These are phyloP conservation scores for Bos javanicus DNA, from an alignment of 2,113 vertebrate species.

Conservation along the genomic window DNA sequence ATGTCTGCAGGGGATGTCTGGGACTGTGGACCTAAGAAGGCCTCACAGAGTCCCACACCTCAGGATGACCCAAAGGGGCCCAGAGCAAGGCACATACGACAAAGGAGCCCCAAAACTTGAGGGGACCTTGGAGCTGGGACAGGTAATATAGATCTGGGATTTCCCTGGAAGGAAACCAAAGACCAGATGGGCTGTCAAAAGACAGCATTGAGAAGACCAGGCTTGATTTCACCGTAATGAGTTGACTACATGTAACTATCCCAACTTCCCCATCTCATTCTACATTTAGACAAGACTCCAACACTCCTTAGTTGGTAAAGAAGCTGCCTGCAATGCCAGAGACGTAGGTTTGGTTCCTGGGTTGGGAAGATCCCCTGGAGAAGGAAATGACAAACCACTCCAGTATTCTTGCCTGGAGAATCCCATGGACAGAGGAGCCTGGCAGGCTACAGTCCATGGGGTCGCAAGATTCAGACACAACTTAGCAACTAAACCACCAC, in stretches of 20 bases:
- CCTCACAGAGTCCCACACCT: not conserved
- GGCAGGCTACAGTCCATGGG: not conserved
- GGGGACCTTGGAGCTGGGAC: not conserved
- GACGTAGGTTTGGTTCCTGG: not conserved
- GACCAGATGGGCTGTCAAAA: not conserved
- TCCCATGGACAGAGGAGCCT: not conserved
- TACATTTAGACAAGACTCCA: not conserved
- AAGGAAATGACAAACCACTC: not conserved
- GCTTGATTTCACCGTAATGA: not conserved
- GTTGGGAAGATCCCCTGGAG: not conserved
- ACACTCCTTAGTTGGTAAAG: not conserved
- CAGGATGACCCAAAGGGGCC: not conserved
- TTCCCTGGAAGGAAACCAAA: not conserved
- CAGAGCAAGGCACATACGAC: not conserved
- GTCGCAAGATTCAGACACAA: not conserved
- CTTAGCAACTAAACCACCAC: not conserved
- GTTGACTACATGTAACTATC: not conserved
- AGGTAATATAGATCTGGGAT: not conserved
- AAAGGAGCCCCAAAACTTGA: not conserved
- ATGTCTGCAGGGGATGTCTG: not conserved
- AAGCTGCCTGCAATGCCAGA: not conserved
- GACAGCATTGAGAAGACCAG: not conserved
- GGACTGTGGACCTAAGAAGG: not conserved
- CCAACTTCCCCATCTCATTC: too few species aligned
- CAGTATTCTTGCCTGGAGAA: not conserved